Base-by-base conservation (phyloP, 2,113 vertebrate genomes). In the Sterrhoptilus dennistouni region DNA sequence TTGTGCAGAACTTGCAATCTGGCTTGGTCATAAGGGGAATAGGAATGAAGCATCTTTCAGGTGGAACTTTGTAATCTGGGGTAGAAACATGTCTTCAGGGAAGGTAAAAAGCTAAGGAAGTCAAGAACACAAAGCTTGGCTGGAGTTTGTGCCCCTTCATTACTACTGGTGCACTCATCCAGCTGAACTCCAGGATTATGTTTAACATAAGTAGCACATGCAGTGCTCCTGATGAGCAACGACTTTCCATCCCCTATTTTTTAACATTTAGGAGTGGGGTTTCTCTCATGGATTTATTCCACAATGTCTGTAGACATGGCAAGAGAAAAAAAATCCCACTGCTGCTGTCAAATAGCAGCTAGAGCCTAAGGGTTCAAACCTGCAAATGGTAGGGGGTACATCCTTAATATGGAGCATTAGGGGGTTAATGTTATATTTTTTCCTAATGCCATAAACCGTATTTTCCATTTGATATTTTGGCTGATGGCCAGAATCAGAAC, bases 281-380 rank as follows among this genome's bases (percentile, higher is more conserved):
- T 90, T 31, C 36, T 72, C 56, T 75, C 53, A 21, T 28, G n/a
- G n/a, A 79, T 82, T 79, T 82, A 59, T 74, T 66, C 68, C 54
- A 42, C 20, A 35, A 6, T 59, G n/a, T 86, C 68, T 90, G 68
- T 31, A 66, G 56, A 27, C 33, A 61, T 4, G 7, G 75, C 42
- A 83, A 35, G 25, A 81, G 50, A 54, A 52, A 75, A 59, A 60
- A 68, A 76, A 80, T 5, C 38, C 0, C n/a, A 74, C 52, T 77
- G 47, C 64, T 86, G 68, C 29, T 92, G 56, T 74, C 59, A 53
- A 93, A 90, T 69, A 96, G 63, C 50, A 82, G 81, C 63, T 70
- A 77, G 66, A 47, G 81, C 93, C 90, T 91, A 85, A 90, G 84
- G 95, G 82, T 89, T 96, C 78, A 82, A 96, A 94, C 89, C 94